Evolutionary conservation across 2,888 invertebrate genomes (phyloP), one percentile per base, ranked within the genome.

Genomic region (Agrochola lota): DNA sequence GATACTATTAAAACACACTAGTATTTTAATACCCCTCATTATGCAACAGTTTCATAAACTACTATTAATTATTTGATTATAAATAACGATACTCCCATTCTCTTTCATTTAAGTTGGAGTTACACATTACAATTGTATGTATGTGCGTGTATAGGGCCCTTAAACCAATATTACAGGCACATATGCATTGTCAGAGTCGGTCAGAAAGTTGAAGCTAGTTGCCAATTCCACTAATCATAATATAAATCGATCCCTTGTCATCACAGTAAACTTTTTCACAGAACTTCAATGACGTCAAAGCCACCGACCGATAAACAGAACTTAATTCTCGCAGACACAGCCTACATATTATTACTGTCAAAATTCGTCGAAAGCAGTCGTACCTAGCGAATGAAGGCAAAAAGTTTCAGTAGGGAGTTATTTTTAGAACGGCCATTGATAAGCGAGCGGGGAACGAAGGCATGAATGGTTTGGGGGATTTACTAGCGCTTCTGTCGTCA

Each of bases 401-500:
- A 68, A 63, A 57, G 35, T 46, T 66, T 72, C 52, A 82, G 40
- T 49, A 12, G n/a, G 35, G 3, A 52, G 63, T 30, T 83, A 86
- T 77, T 68, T 86, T 71, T 77, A 83, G 86, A 73, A 68, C 68
- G 26, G 12, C 43, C 49, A 71, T 57, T 73, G 73, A 83, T 73
- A 83, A 83, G 62, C 46, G 52, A 60, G 64, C 71, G 46, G 20
- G 26, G 55, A 71, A 77, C n/a, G 23, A 12, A 62, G n/a, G 20
- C 35, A 66, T 76, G 72, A 73, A 82, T 77, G 70, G 67, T 35
- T 1, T 43, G n/a, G 78, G 73, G 69, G 68, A 83, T 71, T 83
- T 74, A 64, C 64, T 74, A 40, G 30, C 23, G 68, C 55, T 74
- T 68, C 15, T 23, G 12, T 62, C 26, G 46, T 15, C 23, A 79